These are phyloP conservation scores for Vollenhovia emeryi DNA, from an alignment of 1,140 invertebrate genomes.

Conservation along the genomic window DNA sequence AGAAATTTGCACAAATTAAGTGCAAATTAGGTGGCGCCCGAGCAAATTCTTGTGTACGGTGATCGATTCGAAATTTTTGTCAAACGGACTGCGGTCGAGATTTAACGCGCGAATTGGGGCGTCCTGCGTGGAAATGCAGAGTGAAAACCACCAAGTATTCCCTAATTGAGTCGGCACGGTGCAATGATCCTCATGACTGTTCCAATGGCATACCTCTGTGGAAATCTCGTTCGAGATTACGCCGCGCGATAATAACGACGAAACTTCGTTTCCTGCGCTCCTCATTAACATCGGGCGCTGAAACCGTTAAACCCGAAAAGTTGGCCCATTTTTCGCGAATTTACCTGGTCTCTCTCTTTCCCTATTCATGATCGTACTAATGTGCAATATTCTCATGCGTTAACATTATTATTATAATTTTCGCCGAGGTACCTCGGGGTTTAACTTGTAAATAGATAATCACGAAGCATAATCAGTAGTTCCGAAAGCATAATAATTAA, in stretches of 20 bases:
- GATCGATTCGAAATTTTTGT: neutral
- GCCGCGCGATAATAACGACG: slow-evolving; percentile 25
- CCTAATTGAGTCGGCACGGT: slow-evolving; percentile 29
- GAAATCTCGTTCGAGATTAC: slow-evolving; percentile 30
- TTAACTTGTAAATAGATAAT: slow-evolving; percentile 41
- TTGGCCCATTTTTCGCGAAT: slow-evolving; percentile 30
- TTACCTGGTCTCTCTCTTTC: neutral
- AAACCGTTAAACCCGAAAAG: neutral
- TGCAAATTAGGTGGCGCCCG: neutral
- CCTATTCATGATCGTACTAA: slow-evolving; percentile 5
- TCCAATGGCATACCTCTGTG: slow-evolving; percentile 23
- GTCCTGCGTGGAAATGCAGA: neutral
- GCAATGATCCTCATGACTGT: slow-evolving; percentile 24
- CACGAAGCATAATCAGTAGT: slow-evolving; percentile 19
- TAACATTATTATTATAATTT: slow-evolving; percentile 34
- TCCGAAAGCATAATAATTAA: slow-evolving; percentile 38
- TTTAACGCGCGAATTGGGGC: slow-evolving; percentile 13
- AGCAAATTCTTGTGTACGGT: neutral
- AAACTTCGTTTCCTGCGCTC: slow-evolving; percentile 9
- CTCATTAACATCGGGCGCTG: slow-evolving; percentile 21
- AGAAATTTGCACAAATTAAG: no score
- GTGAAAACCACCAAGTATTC: slow-evolving; percentile 29
- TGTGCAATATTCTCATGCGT: slow-evolving; percentile 4
- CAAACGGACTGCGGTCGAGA: slow-evolving; percentile 2
- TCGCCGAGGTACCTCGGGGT: neutral